Evolutionary conservation across 2,113 vertebrate species (phyloP).

Genomic region (Tragelaphus scriptus): DNA sequence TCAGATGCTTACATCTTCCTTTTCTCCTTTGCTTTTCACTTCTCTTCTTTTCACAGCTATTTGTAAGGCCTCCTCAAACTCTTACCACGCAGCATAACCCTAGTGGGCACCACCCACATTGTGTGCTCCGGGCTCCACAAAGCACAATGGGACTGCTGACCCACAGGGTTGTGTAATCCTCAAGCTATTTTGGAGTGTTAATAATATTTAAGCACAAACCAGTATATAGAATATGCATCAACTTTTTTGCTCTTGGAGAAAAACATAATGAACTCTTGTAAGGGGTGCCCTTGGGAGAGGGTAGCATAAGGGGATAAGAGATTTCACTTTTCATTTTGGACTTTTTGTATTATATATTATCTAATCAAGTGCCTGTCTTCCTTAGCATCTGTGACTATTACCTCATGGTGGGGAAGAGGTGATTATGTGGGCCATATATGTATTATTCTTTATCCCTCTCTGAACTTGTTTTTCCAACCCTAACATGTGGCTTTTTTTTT

Average conservation of each 20-base stretch:
- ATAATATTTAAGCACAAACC: neutral
- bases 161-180: neutral
- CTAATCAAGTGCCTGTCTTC: neutral
- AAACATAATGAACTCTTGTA: neutral
- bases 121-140: fast-evolving
- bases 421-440: neutral
- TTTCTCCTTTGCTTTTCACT: too few relatives aligned
- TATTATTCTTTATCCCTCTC: neutral
- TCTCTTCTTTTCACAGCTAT: too few relatives aligned
- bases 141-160: too few relatives aligned
- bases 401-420: neutral
- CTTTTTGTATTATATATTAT: neutral
- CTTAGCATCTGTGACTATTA: neutral
- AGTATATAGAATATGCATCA: neutral
- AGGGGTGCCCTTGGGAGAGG: neutral
- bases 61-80: too few relatives aligned
- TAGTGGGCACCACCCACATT: fast-evolving
- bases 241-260: neutral
- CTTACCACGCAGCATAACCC: neutral
- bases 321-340: neutral
- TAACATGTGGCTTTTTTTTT: neutral
- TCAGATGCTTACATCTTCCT: too few relatives aligned
- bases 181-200: neutral
- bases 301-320: too few relatives aligned
- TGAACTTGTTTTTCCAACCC: neutral